Evolutionary conservation across 2,113 vertebrate genomes (phyloP), one percentile per base, ranked within the genome.

Genomic region (Colinus virginianus): DNA sequence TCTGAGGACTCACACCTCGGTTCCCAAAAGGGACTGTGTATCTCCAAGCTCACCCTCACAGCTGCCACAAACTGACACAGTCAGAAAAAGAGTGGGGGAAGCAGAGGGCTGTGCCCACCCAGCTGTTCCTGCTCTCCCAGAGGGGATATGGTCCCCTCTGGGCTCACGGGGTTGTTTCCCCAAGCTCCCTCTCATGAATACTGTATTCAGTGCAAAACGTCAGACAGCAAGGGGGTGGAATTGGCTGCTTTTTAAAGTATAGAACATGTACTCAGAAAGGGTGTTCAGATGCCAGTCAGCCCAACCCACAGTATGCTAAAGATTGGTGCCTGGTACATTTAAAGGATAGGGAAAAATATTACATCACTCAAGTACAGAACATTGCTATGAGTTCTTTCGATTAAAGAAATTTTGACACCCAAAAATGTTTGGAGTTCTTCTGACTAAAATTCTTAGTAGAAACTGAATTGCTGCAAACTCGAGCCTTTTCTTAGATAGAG

Each of bases 91-190:
- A 45, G 0, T 1, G 4, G 1, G 22, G 38, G 42, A 81, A 30
- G 12, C 0, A 0, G 67, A 63, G 40, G 51, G 71, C 34, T 0
- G 2, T 7, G 71, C 51, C 0, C 1, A 9, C 42, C 77, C 21
- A 2, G 0, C 7, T 63, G 46, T 28, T 79, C 42, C 75, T 18
- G 2, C 21, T 2, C 43, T 63, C 26, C 15, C 51, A 53, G 51
- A 64, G 45, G 58, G 15, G 6, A 28, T 48, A 25, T 4, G 11
- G 3, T 14, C 7, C 45, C 61, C 58, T 48, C 51, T 40, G 40
- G 40, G 40, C 40, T 13, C 40, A 40, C 40, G 12, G 40, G 40
- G 40, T 40, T 40, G 40, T 40, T 40, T 13, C 56, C 75, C 76
- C 0, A 2, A 70, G 67, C 40, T 56, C 45, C 81, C n/a, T 48